Evolutionary conservation across 2,113 vertebrate genomes (phyloP).

Genomic region (Orycteropus afer): DNA sequence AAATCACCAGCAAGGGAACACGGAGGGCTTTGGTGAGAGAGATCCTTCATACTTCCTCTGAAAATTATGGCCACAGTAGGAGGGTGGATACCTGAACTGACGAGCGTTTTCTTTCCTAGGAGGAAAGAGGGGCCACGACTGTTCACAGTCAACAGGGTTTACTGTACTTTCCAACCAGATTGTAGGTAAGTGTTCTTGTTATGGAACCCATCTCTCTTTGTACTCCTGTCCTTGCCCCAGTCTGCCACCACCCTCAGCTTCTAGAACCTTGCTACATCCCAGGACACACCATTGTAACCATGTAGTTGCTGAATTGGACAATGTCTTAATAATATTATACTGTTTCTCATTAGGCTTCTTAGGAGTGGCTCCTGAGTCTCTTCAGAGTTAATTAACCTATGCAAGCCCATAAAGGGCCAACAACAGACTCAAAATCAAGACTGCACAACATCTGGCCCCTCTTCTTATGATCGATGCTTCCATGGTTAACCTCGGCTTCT

Average conservation of each 20-base stretch:
- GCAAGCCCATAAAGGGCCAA: not conserved
- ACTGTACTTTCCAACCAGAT: fast-evolving
- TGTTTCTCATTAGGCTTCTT: not conserved
- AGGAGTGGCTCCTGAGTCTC: not conserved
- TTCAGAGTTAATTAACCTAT: not conserved
- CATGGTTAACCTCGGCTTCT: not conserved
- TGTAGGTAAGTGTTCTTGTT: not conserved
- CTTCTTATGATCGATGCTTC: not conserved
- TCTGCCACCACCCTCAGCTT: not conserved
- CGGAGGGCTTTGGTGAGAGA: fast-evolving
- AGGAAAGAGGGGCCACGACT: not conserved
- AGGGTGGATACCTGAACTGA: not conserved
- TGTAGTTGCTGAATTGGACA: not conserved
- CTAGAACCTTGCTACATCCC: not conserved
- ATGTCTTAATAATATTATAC: no score
- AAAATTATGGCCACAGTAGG: not conserved
- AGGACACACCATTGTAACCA: not conserved
- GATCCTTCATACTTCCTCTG: not conserved
- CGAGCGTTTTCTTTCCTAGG: not conserved
- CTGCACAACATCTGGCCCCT: not conserved
- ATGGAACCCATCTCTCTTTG: not conserved
- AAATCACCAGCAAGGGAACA: not conserved
- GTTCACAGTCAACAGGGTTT: not conserved
- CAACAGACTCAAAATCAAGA: constrained; percentile 9
- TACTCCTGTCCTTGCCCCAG: not conserved